Base-by-base conservation (phyloP, 64 coral and sea anemone species). In the Montipora capricornis region DNA sequence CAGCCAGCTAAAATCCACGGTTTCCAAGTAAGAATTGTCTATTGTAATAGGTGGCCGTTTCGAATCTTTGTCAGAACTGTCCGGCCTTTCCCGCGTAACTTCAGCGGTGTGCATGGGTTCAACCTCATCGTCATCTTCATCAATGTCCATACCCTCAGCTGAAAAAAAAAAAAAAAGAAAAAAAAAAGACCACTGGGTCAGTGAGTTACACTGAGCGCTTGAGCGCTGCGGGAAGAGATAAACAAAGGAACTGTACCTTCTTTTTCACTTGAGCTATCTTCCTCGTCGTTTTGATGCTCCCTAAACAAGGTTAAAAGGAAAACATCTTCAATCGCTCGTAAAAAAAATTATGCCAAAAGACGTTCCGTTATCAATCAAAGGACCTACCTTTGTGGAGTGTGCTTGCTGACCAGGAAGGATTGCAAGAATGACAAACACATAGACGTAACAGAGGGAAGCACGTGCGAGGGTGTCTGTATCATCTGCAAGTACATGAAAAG, bases 381-480 rank as follows among this genome's bases (percentile, higher is more conserved):
- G 5, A 16, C 44, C 13, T 85, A 80, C 49, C 73, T 84, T 81
- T 73, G 73, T 44, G 44, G 13, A 29, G 78, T 50, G 14, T 84
- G 48, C 24, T 84, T 92, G 68, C 73, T 92, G 77, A 92, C 83
- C 37, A 95, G 77, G 26, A 95, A 55, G 44, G 94, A 95, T 29
- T 92, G 81, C 16, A 95, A 84, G 15, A 95, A 95, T 49, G 75
- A 87, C 19, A 70, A 75, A 69, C 89, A 95, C 55, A 95, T 50
- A 9, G 79, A 16, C 15, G 77, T 62, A 49, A 95, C 94, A 67
- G 94, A 86, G n/a, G 94, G 94, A 13, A 95, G 77, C 5, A 95
- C 94, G 75, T 95, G 94, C 5, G 94, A 88, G 8, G 94, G 94
- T 10, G 81, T 91, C 16, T 58, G 70, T 66, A 95, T 29, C 79